Percentiles rank a stretch among this genome's conserved stretches.
These are phyloP conservation scores for Momotus momota DNA, from an alignment of 2,797 vertebrate species.

Conservation along the genomic window DNA sequence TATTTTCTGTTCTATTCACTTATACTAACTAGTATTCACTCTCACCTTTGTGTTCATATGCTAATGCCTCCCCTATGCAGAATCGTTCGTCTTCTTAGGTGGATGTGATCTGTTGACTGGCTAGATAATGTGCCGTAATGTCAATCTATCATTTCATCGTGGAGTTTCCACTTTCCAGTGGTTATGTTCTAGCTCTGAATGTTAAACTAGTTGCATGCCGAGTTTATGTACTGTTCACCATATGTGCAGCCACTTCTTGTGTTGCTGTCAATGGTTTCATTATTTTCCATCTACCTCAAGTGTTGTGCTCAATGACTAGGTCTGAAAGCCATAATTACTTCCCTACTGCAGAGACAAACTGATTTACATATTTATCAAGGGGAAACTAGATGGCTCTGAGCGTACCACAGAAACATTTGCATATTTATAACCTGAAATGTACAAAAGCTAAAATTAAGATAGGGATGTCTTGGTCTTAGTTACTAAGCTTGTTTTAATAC, in stretches of 20 bases:
- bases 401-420: constrained; percentile 32
- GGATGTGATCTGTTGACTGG: not conserved
- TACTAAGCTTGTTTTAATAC: constrained; percentile 49
- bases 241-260: constrained; percentile 40
- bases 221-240: constrained; percentile 36
- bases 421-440: constrained; percentile 57
- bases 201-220: constrained; percentile 9
- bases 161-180: constrained; percentile 3
- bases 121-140: not conserved
- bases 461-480: constrained; percentile 42
- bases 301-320: constrained; percentile 37
- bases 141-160: not conserved
- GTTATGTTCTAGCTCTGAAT: constrained; percentile 22
- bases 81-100: not conserved
- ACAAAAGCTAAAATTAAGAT: constrained; percentile 51
- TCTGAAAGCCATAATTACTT: constrained; percentile 72
- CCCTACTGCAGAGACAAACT: constrained; percentile 29
- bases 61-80: not conserved
- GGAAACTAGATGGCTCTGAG: constrained; percentile 41
- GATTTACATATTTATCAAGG: constrained; percentile 68
- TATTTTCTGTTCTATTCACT: not conserved
- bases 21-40: not conserved
- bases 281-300: constrained; percentile 58
- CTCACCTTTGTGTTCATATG: not conserved
- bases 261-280: constrained; percentile 49